phyloP scores from a whole-genome alignment of 1,140 invertebrate genomes.

The Cydia splendana region DNA sequence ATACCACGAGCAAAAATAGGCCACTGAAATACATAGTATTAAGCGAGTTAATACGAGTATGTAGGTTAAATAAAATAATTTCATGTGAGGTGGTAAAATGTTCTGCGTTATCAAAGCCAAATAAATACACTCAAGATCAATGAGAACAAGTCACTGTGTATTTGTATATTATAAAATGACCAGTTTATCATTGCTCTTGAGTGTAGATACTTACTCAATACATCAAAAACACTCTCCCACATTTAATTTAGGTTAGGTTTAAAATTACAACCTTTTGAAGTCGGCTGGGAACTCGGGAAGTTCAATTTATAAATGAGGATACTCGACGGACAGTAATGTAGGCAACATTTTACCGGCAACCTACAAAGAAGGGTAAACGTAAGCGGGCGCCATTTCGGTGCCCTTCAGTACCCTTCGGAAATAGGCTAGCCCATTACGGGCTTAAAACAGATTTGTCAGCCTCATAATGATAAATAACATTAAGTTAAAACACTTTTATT shows the following conservation, averaged over 20 bases:
- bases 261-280: conserved; percentile 27
- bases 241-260: neutral
- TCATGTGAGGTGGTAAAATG: no score
- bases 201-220: neutral
- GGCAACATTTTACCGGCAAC: conserved; percentile 30
- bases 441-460: conserved; percentile 32
- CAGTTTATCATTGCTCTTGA: no score
- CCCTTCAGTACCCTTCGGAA: conserved; percentile 32
- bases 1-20: no score
- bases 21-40: no score
- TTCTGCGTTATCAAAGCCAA: no score
- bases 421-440: conserved; percentile 27
- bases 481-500: conserved; percentile 31
- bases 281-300: neutral
- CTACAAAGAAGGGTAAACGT: conserved; percentile 29
- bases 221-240: neutral
- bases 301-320: conserved; percentile 33
- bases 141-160: neutral
- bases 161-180: neutral
- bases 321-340: conserved; percentile 24
- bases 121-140: no score
- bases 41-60: no score
- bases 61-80: no score
- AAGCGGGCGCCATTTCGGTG: conserved; percentile 24
- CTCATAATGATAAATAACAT: conserved; percentile 33